Base-by-base conservation (phyloP, 2,113 vertebrate species). In the Bucco capensis region DNA sequence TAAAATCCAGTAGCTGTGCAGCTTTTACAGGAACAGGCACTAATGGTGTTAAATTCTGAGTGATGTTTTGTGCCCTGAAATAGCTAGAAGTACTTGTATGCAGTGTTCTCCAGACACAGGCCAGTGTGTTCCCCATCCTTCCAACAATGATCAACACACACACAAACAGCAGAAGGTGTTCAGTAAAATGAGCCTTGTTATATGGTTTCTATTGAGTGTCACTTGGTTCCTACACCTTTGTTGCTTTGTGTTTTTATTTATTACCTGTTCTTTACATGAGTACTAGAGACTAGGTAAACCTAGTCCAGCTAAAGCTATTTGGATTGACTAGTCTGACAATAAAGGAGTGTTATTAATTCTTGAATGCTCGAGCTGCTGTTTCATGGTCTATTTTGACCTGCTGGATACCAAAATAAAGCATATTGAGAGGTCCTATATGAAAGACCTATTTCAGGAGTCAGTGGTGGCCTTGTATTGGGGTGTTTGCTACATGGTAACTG, bases 41-140 rank as follows among this genome's bases (percentile, higher is more conserved):
- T 24, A 28, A 5, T 6, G 28, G 13, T 24, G 16, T n/a, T 51
- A 14, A 33, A 10, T 28, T 60, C 46, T 50, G 35, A 33, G 19
- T 67, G 47, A 22, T 87, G 24, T 37, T 49, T 89, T 44, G 9
- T 6, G 12, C 70, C 9, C 22, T 38, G 33, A 70, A 81, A 40
- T 7, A 38, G 54, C 33, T 27, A 76, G 38, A 58, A 83, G 60
- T 19, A 11, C 23, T 13, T 4, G 7, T 17, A 2, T n/a, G 35
- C 14, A 0, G 3, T 31, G 38, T 33, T 10, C 10, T 58, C 38
- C 14, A 50, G 23, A 18, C 17, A 9, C 4, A 37, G 24, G 46
- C n/a, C 23, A 0, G 1, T 35, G 51, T 46, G 19, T 54, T 72
- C 38, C 33, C 24, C 23, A 7, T 76, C 7, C 0, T 19, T 70